phyloP scores from a whole-genome alignment of 2,113 vertebrate genomes.

The Poecile atricapillus region DNA sequence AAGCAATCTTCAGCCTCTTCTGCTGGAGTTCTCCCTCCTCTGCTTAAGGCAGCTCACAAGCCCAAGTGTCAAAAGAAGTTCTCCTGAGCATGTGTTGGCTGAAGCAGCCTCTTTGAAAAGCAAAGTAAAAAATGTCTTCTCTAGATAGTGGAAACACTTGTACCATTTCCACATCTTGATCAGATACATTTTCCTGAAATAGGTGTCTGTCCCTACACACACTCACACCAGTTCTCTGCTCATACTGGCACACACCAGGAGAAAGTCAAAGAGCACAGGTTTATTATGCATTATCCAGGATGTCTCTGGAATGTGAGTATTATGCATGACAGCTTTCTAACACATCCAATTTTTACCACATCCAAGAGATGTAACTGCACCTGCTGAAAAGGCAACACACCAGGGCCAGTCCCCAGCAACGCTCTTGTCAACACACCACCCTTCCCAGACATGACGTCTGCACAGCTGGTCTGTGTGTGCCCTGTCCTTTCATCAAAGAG shows the following conservation, averaged over 20 bases:
- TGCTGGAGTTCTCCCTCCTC: not conserved
- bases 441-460: not conserved
- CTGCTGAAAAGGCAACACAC: not conserved
- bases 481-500: not conserved
- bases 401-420: not conserved
- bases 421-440: not conserved
- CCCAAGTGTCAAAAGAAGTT: not conserved
- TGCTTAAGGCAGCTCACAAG: not conserved
- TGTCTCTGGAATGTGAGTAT: not conserved
- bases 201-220: not conserved
- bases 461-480: not conserved
- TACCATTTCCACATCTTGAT: not conserved
- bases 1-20: not conserved
- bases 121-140: not conserved
- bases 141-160: not conserved
- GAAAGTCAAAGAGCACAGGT: not conserved
- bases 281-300: not conserved
- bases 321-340: not conserved
- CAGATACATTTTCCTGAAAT: not conserved
- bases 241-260: not conserved
- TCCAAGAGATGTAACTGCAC: not conserved
- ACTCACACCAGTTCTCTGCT: not conserved
- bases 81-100: not conserved
- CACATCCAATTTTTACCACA: rapidly evolving
- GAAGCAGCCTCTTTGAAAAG: not conserved